Conservation (phyloP, 2,797 vertebrate species). For the Lacerta bilineata region DNA sequence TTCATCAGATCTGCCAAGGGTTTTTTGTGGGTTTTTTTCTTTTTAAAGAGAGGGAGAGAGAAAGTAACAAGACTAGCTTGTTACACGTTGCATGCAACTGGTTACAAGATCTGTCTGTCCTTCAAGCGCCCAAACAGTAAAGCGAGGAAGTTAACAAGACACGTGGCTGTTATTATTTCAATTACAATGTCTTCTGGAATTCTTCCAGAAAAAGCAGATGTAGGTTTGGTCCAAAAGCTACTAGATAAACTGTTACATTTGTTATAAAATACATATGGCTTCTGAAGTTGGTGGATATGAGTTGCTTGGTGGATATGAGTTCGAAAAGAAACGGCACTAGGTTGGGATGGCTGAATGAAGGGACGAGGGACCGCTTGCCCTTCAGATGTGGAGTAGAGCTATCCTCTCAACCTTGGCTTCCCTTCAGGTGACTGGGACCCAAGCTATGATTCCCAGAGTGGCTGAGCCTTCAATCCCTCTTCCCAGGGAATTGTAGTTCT, state of each 20-base stretch:
- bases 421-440: too few species aligned
- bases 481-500: too few species aligned
- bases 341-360: background rate
- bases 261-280: background rate
- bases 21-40: background rate
- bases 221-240: background rate
- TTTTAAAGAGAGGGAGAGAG: background rate
- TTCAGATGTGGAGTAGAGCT: too few species aligned
- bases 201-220: constrained; percentile 22
- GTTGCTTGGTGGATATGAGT: background rate
- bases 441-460: too few species aligned
- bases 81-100: constrained; percentile 25
- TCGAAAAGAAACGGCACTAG: background rate
- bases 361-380: background rate
- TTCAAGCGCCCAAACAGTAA: background rate
- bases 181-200: background rate
- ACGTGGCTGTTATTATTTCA: background rate
- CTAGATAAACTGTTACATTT: constrained; percentile 1
- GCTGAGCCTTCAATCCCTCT: too few species aligned
- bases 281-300: background rate
- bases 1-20: constrained; percentile 35
- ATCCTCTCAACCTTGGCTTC: too few species aligned
- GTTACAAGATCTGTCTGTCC: background rate
- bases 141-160: background rate
- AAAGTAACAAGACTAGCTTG: background rate